Percentiles rank a stretch among this genome's conserved stretches.
Conservation (phyloP, 2,797 vertebrate species). For the Vultur gryphus region DNA sequence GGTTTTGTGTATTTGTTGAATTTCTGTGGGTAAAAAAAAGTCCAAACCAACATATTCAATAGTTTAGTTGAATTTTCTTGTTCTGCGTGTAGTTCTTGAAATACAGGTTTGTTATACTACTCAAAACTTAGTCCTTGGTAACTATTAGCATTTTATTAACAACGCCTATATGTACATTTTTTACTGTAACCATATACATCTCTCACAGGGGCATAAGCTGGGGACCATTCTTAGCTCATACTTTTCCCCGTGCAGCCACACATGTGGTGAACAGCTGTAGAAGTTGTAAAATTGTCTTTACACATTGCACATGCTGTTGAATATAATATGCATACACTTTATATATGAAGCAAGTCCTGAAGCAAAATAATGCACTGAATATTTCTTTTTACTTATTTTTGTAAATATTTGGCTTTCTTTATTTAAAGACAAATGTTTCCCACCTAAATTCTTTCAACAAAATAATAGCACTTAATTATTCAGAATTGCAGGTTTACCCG, state of each 20-base stretch:
- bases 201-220: slow-evolving; percentile 32
- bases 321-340: background rate
- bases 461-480: slow-evolving; percentile 14
- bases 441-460: background rate
- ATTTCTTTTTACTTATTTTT: background rate
- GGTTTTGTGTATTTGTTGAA: slow-evolving; percentile 25
- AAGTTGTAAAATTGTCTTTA: slow-evolving; percentile 48
- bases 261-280: slow-evolving; percentile 72
- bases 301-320: slow-evolving; percentile 1
- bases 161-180: background rate
- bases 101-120: background rate
- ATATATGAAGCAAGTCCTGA: background rate
- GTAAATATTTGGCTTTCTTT: background rate
- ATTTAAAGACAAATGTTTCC: background rate
- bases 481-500: background rate
- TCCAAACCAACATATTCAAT: background rate
- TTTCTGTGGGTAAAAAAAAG: background rate
- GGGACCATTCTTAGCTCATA: slow-evolving; percentile 41
- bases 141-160: slow-evolving; percentile 33
- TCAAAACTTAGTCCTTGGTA: slow-evolving; percentile 29
- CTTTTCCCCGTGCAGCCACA: slow-evolving; percentile 55
- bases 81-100: background rate
- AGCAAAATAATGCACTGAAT: background rate
- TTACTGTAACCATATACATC: slow-evolving; percentile 43
- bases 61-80: background rate